Conservation (phyloP, 2,888 invertebrate species). For the Himalopsyche tibetana region DNA sequence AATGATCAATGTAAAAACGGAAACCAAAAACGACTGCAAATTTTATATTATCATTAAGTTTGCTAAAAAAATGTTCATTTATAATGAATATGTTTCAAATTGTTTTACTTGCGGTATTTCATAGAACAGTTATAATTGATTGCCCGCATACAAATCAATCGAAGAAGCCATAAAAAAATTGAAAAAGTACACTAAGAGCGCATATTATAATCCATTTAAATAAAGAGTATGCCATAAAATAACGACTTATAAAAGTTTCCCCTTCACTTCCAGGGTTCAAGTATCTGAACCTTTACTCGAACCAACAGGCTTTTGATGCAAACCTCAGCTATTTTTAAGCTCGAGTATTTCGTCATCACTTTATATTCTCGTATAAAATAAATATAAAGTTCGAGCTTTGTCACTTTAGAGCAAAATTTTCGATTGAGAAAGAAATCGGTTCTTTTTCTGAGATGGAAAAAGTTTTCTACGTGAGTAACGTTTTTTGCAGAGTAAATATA, state of each 20-base stretch:
- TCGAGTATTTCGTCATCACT: slow-evolving; percentile 9
- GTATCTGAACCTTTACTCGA: background rate
- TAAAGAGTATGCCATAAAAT: no score
- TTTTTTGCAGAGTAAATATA: slow-evolving; percentile 11
- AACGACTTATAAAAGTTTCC: background rate
- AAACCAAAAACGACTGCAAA: no score
- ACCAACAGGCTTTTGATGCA: background rate
- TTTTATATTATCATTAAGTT: no score
- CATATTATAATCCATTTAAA: no score
- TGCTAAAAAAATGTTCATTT: no score
- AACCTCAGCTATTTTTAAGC: slow-evolving; percentile 23
- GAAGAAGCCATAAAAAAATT: no score
- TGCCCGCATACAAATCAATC: no score
- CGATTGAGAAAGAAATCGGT: slow-evolving; percentile 18
- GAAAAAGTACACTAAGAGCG: no score
- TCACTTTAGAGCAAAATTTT: slow-evolving; percentile 31
- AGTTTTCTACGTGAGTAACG: background rate
- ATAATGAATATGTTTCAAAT: no score
- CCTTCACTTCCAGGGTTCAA: background rate
- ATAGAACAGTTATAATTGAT: no score
- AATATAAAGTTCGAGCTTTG: slow-evolving; percentile 15
- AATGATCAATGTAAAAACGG: no score
- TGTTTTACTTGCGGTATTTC: no score
- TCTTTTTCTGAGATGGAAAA: background rate
- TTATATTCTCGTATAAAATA: slow-evolving; percentile 21